A percentile compares a stretch with the other conserved stretches of the same genome.
These are phyloP conservation scores for Poecilia picta DNA, from an alignment of 2,797 vertebrate genomes.

Conservation along the genomic window DNA sequence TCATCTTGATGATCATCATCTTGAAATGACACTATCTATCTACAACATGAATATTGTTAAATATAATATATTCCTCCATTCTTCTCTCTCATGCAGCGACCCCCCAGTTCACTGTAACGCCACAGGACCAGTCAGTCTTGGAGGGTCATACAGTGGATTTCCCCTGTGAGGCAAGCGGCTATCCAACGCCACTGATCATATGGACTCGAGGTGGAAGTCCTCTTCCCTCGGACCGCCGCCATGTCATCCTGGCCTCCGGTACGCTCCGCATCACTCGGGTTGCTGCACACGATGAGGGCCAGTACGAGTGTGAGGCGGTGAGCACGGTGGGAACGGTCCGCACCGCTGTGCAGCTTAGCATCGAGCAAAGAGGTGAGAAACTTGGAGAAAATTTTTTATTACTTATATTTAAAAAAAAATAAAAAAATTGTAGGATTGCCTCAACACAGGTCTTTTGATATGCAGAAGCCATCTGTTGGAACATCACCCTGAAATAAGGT, in stretches of 20 bases:
- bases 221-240: conserved; percentile 90
- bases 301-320: conserved; percentile 97
- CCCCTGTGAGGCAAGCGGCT: conserved; percentile 91
- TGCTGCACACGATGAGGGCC: conserved; percentile 93
- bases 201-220: conserved; percentile 96
- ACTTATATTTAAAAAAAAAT: not conserved
- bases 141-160: conserved; percentile 96
- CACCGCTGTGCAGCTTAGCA: conserved; percentile 85
- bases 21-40: no score
- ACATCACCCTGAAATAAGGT: conserved; percentile 1
- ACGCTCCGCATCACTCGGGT: conserved; percentile 90
- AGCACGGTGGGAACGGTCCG: conserved; percentile 91
- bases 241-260: conserved; percentile 89
- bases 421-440: not conserved
- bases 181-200: conserved; percentile 93
- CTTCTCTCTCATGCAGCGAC: conserved; percentile 76
- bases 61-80: not conserved
- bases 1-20: no score
- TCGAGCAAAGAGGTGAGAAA: conserved; percentile 91
- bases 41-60: not conserved
- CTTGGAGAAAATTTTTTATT: not conserved
- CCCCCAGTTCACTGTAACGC: conserved; percentile 91
- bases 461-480: conserved; percentile 1
- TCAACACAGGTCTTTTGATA: not conserved
- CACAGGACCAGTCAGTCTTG: conserved; percentile 90